phyloP scores from a whole-genome alignment of 2,888 invertebrate genomes.

The Scaptodrosophila latifasciaeformis region DNA sequence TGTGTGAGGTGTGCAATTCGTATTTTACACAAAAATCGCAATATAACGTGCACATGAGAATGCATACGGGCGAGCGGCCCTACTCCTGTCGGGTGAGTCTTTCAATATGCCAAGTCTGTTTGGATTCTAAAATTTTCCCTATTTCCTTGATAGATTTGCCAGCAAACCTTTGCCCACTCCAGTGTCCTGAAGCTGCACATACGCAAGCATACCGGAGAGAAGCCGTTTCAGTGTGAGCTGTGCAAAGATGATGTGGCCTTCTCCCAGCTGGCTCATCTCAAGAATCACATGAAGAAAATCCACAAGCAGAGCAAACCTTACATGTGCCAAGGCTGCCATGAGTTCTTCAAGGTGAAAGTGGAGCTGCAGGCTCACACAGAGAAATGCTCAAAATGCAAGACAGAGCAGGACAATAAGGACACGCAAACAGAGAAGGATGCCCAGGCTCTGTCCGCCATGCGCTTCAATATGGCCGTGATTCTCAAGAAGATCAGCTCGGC shows the following conservation, averaged over 20 bases:
- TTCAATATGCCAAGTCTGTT: background rate
- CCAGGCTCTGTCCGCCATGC: constrained; percentile 83
- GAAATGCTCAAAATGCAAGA: constrained; percentile 72
- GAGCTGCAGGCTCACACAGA: constrained; percentile 82
- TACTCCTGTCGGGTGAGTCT: constrained; percentile 84
- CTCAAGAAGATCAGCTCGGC: constrained; percentile 89
- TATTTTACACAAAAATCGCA: constrained; percentile 90
- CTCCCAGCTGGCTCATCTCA: constrained; percentile 89
- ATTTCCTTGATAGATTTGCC: constrained; percentile 66
- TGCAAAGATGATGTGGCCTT: constrained; percentile 82
- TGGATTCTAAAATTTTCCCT: background rate
- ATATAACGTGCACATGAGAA: constrained; percentile 87
- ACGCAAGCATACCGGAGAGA: constrained; percentile 88
- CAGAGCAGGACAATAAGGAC: constrained; percentile 20
- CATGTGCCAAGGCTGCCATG: constrained; percentile 83
- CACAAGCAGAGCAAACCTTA: constrained; percentile 87
- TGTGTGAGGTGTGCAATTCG: constrained; percentile 86
- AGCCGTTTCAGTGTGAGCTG: constrained; percentile 84
- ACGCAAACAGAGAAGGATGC: constrained; percentile 44
- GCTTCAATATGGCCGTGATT: constrained; percentile 86
- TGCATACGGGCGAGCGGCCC: constrained; percentile 89
- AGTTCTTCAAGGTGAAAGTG: constrained; percentile 85
- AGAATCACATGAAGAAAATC: constrained; percentile 90
- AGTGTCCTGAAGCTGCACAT: constrained; percentile 90
- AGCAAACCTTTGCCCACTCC: constrained; percentile 83